phyloP scores from a whole-genome alignment of 2,888 invertebrate species.

The Acanthoscelides obtectus region DNA sequence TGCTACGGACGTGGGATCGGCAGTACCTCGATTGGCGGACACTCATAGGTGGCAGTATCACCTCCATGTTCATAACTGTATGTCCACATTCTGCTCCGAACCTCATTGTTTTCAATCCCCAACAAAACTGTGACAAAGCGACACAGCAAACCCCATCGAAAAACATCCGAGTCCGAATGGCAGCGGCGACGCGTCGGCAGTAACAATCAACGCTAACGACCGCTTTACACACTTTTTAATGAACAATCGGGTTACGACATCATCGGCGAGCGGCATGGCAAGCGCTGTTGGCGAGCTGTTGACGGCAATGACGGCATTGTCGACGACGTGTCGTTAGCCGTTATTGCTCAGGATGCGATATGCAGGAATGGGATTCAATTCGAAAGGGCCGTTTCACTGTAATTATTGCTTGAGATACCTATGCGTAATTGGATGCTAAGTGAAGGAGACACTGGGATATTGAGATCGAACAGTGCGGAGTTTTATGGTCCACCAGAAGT shows the following conservation, averaged over 20 bases:
- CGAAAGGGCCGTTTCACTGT: no score
- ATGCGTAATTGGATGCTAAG: no score
- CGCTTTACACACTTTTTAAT: conserved; percentile 36
- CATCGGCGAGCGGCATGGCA: conserved; percentile 18
- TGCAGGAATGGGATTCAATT: no score
- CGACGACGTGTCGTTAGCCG: conserved; percentile 28
- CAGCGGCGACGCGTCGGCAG: conserved; percentile 16
- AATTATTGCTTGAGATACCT: no score
- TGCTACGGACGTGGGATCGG: no score
- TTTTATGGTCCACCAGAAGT: no score
- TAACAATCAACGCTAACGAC: conserved; percentile 35
- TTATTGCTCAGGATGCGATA: no score
- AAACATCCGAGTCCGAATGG: background rate
- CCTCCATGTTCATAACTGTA: no score
- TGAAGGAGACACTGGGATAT: no score
- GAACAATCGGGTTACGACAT: conserved; percentile 31
- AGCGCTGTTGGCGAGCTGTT: conserved; percentile 28
- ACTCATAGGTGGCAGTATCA: no score
- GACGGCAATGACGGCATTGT: conserved; percentile 24
- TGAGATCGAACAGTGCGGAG: no score
- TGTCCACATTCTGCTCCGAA: background rate
- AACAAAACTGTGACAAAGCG: background rate
- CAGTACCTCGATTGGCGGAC: no score
- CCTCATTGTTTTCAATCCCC: background rate
- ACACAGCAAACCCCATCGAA: background rate